Evolutionary conservation across 2,113 vertebrate genomes (phyloP), one percentile per base, ranked within the genome.

Genomic region (Epinephelus cyanopodus): DNA sequence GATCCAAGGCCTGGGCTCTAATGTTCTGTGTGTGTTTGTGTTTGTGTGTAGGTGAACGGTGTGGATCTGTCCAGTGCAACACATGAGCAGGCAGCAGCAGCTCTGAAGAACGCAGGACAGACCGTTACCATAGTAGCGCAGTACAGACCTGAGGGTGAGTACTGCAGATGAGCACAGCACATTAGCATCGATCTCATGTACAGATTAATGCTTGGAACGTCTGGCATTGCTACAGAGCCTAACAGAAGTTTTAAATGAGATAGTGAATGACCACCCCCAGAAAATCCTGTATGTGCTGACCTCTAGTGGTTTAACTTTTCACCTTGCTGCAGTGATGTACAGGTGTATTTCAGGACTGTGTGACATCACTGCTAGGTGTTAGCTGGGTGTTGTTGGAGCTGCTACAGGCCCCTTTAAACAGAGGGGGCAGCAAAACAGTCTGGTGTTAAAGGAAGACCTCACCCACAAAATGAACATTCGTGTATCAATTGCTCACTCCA

Each of bases 61-160:
- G 96, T 99, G 75, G 97, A 99, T 85, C 94, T 99, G 72, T 96
- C 96, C 95, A 95, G 94, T 85, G 98, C 98, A 19, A 99, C 98
- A 17, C 98, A 99, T 2, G 98, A 99, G 69, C 98, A 99, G 85
- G 98, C 98, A 37, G 98, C 98, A 9, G 96, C 97, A 6, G 97
- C 97, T 66, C 91, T 99, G 93, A 99, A 99, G 94, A 99, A 98
- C 0, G 98, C 98, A 15, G 98, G 98, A 68, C 97, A 98, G 60
- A 96, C 96, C 0, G 98, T 99, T 74, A 98, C 97, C n/a, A 98
- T 99, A 39, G 94, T 97, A 85, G 98, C 97, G 56, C 98, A 99
- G 63, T 99, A 98, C 93, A 96, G 96, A 90, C 98, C 98, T 29
- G 98, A 99, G 95, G 98, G 98, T 98, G 94, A 97, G 95, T 90